Evolutionary conservation across 2,797 vertebrate genomes (phyloP), one percentile per base, ranked within the genome.

Genomic region (Anniella stebbinsi): DNA sequence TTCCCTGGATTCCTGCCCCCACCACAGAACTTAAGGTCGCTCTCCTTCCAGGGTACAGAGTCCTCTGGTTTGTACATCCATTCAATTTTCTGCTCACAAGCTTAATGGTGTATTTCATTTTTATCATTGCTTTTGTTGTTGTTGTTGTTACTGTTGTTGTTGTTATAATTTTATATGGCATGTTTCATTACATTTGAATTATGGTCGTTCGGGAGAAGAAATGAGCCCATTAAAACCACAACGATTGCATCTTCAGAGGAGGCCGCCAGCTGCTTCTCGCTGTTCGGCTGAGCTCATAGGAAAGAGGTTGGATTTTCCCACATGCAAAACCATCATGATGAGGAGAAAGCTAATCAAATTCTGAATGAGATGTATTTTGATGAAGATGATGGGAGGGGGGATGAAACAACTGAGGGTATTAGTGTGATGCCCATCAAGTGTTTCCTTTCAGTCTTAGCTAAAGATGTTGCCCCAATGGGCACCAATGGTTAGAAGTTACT

Each of bases 121-220:
- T 86, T 94, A 92, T 87, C 92, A 94, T 91, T 95, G 92, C 90
- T 18, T 92, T 91, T 94, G n/a, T n/a, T 92, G 93, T 91, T 90
- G 3, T 23, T 7, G 2, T 48, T 33, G 17, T 51, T 45, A 90
- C 89, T 28, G 2, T 92, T 92, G 60, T 21, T 63, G 60, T 63
- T 57, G 38, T 87, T 54, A 92, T 91, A 94, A 96, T 94, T 96
- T 96, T 93, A 92, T 94, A 94, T 92, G 89, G 93, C 95, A 95
- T 94, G 95, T 96, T 96, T 95, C 95, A 96, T 95, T 96, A 96
- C 94, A 95, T 93, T 94, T 95, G 95, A 96, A 96, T 96, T 95
- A 95, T 95, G 93, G 94, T 87, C 93, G 93, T 94, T 92, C 90
- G 88, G 91, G 89, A 91, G 92, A 94, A 94, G 95, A 96, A 95